Conservation (phyloP, 2,797 vertebrate species). For the Phrynocephalus forsythii region DNA sequence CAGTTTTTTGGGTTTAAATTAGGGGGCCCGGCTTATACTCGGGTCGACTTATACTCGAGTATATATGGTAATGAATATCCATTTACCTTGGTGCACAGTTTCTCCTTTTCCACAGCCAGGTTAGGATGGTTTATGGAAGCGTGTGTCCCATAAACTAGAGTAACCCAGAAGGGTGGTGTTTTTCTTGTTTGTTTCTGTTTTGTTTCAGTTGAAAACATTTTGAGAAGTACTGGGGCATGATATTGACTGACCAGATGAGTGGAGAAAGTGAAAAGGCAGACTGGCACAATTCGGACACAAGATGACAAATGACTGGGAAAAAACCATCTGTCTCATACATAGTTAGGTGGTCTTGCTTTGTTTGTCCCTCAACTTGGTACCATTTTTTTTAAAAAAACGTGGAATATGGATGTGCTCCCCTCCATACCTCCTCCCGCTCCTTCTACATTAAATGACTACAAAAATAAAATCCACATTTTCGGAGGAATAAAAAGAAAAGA, state of each 20-base stretch:
- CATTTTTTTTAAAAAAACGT: conserved; percentile 40
- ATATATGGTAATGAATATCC: not conserved
- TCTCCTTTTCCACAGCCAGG: not conserved
- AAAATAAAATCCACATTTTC: conserved; percentile 48
- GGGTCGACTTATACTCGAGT: too few species aligned
- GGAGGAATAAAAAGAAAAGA: conserved; percentile 43
- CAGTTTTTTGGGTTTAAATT: too few species aligned
- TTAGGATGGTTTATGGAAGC: not conserved
- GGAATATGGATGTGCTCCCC: conserved; percentile 58
- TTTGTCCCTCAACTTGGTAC: conserved; percentile 49
- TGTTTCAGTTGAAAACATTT: not conserved
- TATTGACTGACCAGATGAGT: conserved; percentile 58
- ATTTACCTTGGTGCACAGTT: not conserved
- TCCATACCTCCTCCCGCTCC: not conserved
- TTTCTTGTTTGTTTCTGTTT: not conserved
- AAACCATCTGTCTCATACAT: conserved; percentile 62
- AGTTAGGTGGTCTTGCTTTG: conserved; percentile 66
- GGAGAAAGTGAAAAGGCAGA: conserved; percentile 37
- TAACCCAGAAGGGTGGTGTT: not conserved
- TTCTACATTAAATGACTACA: conserved; percentile 67
- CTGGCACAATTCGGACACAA: conserved; percentile 51
- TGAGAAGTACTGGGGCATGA: conserved; percentile 39
- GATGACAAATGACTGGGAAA: conserved; percentile 56
- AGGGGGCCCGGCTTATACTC: too few species aligned
- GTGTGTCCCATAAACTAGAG: not conserved